Evolutionary conservation across 2,888 invertebrate genomes (phyloP).

Genomic region (Pterostichus niger): DNA sequence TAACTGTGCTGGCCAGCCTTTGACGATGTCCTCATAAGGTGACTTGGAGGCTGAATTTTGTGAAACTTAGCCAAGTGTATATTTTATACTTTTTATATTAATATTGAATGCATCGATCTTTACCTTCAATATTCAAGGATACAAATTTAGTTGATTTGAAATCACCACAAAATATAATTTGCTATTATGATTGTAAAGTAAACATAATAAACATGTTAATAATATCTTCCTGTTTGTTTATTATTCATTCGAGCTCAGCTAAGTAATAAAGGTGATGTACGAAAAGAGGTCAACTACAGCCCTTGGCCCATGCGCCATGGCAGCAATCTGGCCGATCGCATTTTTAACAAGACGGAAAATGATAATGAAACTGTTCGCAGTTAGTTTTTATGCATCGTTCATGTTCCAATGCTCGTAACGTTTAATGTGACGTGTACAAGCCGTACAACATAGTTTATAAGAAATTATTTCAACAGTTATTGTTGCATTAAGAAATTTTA

Average conservation of each 20-base stretch:
- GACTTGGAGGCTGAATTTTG: too few relatives aligned
- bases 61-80: too few relatives aligned
- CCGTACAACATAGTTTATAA: conserved; percentile 55
- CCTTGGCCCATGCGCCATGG: neutral
- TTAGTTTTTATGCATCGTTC: conserved; percentile 54
- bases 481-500: conserved; percentile 63
- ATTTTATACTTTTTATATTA: too few relatives aligned
- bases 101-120: neutral
- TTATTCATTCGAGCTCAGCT: conserved; percentile 6
- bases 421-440: conserved; percentile 42
- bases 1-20: too few relatives aligned
- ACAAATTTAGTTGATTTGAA: neutral
- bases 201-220: conserved; percentile 1
- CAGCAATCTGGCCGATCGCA: conserved; percentile 27
- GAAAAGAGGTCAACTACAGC: neutral
- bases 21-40: too few relatives aligned
- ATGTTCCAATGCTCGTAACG: conserved; percentile 35
- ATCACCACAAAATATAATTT: neutral
- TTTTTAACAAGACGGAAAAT: conserved; percentile 54
- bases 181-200: conserved; percentile 6
- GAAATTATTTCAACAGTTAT: conserved; percentile 63
- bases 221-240: conserved; percentile 1
- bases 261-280: neutral
- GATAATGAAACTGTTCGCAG: conserved; percentile 38
- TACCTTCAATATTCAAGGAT: conserved; percentile 11